Evolutionary conservation across 2,888 invertebrate genomes (phyloP), one percentile per base, ranked within the genome.

Genomic region (Dryococelus australis): DNA sequence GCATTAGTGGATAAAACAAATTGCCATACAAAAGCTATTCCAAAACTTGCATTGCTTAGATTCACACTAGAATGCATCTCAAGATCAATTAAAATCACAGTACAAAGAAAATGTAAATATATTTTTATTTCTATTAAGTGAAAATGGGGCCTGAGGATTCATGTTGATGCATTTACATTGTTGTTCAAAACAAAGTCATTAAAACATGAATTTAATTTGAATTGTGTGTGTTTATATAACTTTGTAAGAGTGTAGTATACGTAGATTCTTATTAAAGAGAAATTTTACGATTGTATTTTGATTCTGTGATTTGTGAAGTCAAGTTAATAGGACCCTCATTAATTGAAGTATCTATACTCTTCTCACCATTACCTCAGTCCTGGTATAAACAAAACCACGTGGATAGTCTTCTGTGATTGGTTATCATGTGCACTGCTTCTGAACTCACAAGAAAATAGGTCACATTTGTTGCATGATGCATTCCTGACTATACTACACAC

Each of bases 71-170:
- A n/a, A 65, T 65, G 65, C 65, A 65, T 65, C 65, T 65, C 20
- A 24, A 24, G n/a, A 65, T 65, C 8, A 65, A 65, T 65, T 65
- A 65, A 20, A 65, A 65, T 65, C 65, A 65, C 65, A 65, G 65
- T 65, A 65, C 65, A 65, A 65, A 65, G n/a, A 16, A 65, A 24
- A 65, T 65, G 65, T 65, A 65, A 65, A 65, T 65, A n/a, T 65
- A 65, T 65, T 65, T 65, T 65, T 65, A 65, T 65, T 65, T 24
- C 20, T 65, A 65, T 65, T 24, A 16, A 65, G 65, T 65, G 24
- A 65, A 65, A 5, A 2, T 65, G 10, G 10, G 65, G n/a, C 65
- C 20, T n/a, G 65, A 65, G n/a, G 65, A 9, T 65, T 65, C 65
- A n/a, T n/a, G n/a, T 24, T 65, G 65, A 65, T 65, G 65, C 65